phyloP scores from a whole-genome alignment of 1,140 invertebrate species.

The Mactra quadrangularis region DNA sequence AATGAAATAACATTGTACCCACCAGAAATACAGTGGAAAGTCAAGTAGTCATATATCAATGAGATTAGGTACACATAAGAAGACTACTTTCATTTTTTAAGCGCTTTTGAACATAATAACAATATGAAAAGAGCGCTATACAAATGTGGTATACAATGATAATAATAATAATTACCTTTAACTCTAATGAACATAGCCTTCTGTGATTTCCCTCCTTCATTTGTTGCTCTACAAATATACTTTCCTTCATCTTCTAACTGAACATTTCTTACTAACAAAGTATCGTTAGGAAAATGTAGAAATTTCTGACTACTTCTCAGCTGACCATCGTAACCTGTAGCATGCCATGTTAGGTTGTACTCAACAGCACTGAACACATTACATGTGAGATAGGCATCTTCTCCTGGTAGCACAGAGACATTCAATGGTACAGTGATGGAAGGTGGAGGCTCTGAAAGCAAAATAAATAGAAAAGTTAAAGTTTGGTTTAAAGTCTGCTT shows the following conservation, averaged over 20 bases:
- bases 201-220: conserved; percentile 83
- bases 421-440: conserved; percentile 82
- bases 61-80: too few species aligned
- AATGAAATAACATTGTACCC: too few species aligned
- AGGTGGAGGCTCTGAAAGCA: conserved; percentile 85
- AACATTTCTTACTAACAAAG: conserved; percentile 78
- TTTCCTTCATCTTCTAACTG: conserved; percentile 82
- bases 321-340: conserved; percentile 48
- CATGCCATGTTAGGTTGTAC: conserved; percentile 84
- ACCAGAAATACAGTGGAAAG: too few species aligned
- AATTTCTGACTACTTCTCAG: conserved; percentile 58
- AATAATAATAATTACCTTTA: conserved; percentile 72
- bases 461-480: too few species aligned
- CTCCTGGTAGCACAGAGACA: conserved; percentile 82
- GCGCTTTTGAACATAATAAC: too few species aligned
- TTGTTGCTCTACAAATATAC: conserved; percentile 84
- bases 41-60: too few species aligned
- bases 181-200: conserved; percentile 75
- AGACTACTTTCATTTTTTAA: too few species aligned
- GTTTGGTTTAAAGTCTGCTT: too few species aligned
- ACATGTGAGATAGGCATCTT: conserved; percentile 84
- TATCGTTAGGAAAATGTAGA: conserved; percentile 74
- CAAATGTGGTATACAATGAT: too few species aligned
- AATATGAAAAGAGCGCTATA: too few species aligned
- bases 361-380: conserved; percentile 83